A percentile compares a stretch with the other conserved stretches of the same genome.
These are phyloP conservation scores for Atherinosoma microstoma DNA, from an alignment of 2,797 vertebrate species.

Conservation along the genomic window DNA sequence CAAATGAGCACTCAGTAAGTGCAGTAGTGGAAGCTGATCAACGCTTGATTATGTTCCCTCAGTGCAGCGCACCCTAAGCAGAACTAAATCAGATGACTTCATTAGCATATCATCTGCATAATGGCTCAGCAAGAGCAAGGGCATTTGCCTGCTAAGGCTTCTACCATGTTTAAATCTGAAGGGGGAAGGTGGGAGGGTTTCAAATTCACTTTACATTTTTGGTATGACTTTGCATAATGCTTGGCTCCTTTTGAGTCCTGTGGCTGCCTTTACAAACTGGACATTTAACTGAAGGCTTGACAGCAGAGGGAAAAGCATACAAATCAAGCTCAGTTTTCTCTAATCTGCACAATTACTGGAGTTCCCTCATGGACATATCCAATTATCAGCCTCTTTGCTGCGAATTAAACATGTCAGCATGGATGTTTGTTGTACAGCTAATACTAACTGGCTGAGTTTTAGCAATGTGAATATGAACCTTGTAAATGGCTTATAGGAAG, in stretches of 20 bases:
- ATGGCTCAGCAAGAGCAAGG: conserved; percentile 72
- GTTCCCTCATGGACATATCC: conserved; percentile 12
- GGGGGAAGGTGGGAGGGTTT: conserved; percentile 9
- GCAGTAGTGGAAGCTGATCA: conserved; percentile 65
- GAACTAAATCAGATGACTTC: conserved; percentile 71
- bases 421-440: conserved; percentile 19
- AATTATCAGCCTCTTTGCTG: conserved; percentile 45
- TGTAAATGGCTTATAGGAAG: not conserved
- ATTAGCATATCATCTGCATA: conserved; percentile 85
- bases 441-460: conserved; percentile 39
- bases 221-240: conserved; percentile 26
- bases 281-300: conserved; percentile 54
- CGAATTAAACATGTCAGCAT: conserved; percentile 30
- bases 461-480: conserved; percentile 13
- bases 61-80: conserved; percentile 61
- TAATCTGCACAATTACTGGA: conserved; percentile 13
- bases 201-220: conserved; percentile 38
- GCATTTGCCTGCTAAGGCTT: conserved; percentile 62
- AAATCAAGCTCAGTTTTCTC: conserved; percentile 29
- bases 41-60: conserved; percentile 76
- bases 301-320: conserved; percentile 5
- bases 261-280: conserved; percentile 14
- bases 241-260: conserved; percentile 29
- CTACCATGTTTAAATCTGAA: conserved; percentile 47
- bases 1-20: not conserved